Base-by-base conservation (phyloP, 1,140 invertebrate species). In the Acyrthosiphon pisum region DNA sequence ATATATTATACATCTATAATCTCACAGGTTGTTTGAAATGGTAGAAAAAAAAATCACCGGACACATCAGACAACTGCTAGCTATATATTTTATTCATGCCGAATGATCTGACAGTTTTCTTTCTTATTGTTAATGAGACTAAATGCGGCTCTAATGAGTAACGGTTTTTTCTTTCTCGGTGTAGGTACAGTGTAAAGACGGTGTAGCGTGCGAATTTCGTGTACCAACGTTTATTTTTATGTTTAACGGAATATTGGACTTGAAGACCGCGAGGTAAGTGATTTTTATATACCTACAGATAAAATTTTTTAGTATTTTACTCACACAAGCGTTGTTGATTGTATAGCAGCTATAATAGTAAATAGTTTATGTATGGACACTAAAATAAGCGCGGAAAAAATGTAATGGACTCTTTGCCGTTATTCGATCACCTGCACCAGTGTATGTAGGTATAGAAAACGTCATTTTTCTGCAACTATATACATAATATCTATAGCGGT, bases 21-120 rank as follows among this genome's bases (percentile, higher is more conserved):
- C 30, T 76, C 60, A 18, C 30, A 53, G 20, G 20, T 53, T 53
- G 11, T 76, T 76, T 35, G 60, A 76, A 76, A n/a, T 35, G 60
- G 11, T 76, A 76, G 26, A 68, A 68, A 76, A n/a, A 60, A n/a
- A 76, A 76, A n/a, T 76, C 60, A 76, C 60, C 60, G 60, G 14
- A 6, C 30, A 76, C n/a, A 6, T n/a, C 60, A 18, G 60, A n/a
- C 30, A 76, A 76, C 30, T 68, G 30, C 26, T 76, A 76, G 60
- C n/a, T n/a, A 76, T 76, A n/a, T 76, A 76, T 76, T 76, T 76
- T 76, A 76, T n/a, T 76, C n/a, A n/a, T 76, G 60, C 30, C 30
- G 60, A 76, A 76, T 76, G 60, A 76, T 76, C n/a, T n/a, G 60
- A 76, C 60, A n/a, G 30, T 76, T 76, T 76, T 76, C 30, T 53